Evolutionary conservation across 2,113 vertebrate genomes (phyloP).

Genomic region (Chionis minor): DNA sequence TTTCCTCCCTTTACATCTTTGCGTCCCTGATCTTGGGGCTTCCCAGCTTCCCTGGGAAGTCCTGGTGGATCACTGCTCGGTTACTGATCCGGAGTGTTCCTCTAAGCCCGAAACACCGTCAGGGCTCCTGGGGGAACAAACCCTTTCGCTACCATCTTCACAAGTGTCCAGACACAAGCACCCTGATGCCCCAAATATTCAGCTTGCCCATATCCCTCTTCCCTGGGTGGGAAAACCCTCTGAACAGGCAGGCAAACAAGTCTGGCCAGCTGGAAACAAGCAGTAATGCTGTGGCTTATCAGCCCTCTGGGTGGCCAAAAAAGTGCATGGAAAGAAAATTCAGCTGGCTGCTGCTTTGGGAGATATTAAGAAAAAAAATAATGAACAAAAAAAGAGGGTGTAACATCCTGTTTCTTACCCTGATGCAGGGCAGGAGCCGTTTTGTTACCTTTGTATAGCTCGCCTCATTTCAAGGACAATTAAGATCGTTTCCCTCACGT

Average conservation of each 20-base stretch:
- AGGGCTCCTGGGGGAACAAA: not conserved
- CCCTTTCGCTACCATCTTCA: not conserved
- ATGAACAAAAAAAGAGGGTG: not conserved
- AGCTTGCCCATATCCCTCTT: not conserved
- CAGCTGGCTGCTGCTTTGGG: slow-evolving; percentile 6
- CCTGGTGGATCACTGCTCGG: not conserved
- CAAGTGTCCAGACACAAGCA: not conserved
- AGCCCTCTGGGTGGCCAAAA: not conserved
- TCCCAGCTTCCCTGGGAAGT: not conserved
- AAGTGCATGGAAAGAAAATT: not conserved
- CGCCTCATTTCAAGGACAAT: not conserved
- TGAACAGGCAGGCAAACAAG: not conserved
- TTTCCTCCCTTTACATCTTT: not conserved
- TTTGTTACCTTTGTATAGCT: slow-evolving; percentile 1
- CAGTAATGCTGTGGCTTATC: not conserved
- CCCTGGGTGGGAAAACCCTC: not conserved
- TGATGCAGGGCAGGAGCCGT: not conserved
- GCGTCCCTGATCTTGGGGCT: not conserved
- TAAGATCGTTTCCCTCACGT: not conserved
- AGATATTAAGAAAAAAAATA: not conserved
- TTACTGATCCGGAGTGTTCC: not conserved
- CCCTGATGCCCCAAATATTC: not conserved
- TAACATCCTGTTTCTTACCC: slow-evolving; percentile 43
- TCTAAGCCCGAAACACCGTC: not conserved
- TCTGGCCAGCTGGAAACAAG: not conserved